Percentiles rank a stretch among this genome's conserved stretches.
These are phyloP conservation scores for Steinernema feltiae DNA, from an alignment of 1,140 invertebrate species.

Conservation along the genomic window DNA sequence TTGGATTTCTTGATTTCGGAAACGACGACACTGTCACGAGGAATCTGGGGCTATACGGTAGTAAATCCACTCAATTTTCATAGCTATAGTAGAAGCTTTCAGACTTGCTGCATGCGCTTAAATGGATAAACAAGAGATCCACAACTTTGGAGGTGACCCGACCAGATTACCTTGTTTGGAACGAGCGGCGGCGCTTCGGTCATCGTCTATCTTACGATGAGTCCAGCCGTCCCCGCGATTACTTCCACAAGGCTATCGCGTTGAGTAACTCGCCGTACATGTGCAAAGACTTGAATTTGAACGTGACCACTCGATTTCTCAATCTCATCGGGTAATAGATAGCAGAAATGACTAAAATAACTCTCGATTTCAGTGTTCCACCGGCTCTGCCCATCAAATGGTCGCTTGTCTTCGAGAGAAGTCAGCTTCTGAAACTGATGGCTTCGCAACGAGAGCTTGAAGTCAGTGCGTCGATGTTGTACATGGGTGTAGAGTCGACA, in stretches of 20 bases:
- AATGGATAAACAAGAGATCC: constrained; percentile 79
- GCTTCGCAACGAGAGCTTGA: not conserved
- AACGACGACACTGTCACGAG: constrained; percentile 37
- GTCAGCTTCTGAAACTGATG: not conserved
- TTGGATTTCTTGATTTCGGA: constrained; percentile 53
- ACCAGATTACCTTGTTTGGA: constrained; percentile 88
- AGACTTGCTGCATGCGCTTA: constrained; percentile 65
- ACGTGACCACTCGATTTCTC: not conserved
- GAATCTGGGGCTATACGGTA: constrained; percentile 47
- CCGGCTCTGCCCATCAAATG: not conserved
- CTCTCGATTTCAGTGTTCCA: not conserved
- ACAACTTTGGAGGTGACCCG: constrained; percentile 82
- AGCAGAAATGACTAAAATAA: not conserved
- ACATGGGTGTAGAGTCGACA: too few relatives aligned
- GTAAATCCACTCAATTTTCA: constrained; percentile 15
- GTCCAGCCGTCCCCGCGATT: not conserved
- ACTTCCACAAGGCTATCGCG: not conserved
- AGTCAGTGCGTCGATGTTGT: too few relatives aligned
- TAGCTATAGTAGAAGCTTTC: constrained; percentile 16
- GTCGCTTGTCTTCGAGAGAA: not conserved
- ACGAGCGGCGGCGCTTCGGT: constrained; percentile 80
- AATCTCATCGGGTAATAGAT: not conserved
- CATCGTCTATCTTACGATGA: constrained; percentile 60
- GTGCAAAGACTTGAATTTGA: not conserved
- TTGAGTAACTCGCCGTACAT: not conserved